phyloP scores from a whole-genome alignment of 1,140 invertebrate species.

The Arctopsyche grandis region DNA sequence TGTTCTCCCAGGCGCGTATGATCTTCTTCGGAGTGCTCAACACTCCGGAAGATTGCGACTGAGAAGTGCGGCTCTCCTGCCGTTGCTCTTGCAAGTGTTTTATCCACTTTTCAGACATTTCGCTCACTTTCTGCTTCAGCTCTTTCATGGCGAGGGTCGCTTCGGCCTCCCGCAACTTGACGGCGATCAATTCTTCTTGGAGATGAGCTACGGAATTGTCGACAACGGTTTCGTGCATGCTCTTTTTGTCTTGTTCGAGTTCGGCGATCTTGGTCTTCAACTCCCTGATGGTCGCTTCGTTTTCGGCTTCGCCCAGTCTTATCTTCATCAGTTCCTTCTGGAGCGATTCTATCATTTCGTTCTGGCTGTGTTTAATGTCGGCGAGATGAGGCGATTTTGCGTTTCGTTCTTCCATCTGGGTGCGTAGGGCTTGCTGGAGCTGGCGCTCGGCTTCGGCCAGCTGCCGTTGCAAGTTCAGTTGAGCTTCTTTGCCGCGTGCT shows the following conservation, averaged over 20 bases:
- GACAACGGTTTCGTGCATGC: constrained; percentile 81
- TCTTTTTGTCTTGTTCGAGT: constrained; percentile 88
- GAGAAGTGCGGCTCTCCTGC: constrained; percentile 57
- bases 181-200: constrained; percentile 94
- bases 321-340: constrained; percentile 90
- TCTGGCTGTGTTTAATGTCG: constrained; percentile 68
- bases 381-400: constrained; percentile 76
- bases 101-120: constrained; percentile 79
- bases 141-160: constrained; percentile 91
- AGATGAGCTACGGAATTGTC: constrained; percentile 90
- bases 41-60: constrained; percentile 55
- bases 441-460: constrained; percentile 59
- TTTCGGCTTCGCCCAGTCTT: constrained; percentile 83
- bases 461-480: constrained; percentile 68
- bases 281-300: constrained; percentile 83
- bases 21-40: constrained; percentile 74
- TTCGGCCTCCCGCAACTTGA: constrained; percentile 93
- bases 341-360: constrained; percentile 86
- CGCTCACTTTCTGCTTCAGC: constrained; percentile 83
- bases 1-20: constrained; percentile 53
- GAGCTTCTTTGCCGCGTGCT: constrained; percentile 90
- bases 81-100: constrained; percentile 56
- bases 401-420: constrained; percentile 18
- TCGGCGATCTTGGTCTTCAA: constrained; percentile 82
- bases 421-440: constrained; percentile 43